Conservation (phyloP, 2,113 vertebrate species). For the Tachysurus vachellii region DNA sequence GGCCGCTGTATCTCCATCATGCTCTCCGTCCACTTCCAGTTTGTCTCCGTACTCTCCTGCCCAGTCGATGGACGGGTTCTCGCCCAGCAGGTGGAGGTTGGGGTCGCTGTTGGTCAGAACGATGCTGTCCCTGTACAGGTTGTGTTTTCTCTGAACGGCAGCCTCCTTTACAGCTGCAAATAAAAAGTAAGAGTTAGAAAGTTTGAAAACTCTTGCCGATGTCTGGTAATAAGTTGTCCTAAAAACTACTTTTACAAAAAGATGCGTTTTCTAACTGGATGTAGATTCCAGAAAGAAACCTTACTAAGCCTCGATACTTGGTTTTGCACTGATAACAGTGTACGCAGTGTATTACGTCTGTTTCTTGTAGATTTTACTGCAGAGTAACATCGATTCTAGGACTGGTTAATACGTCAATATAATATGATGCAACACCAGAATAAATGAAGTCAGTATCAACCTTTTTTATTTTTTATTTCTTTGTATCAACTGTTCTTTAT, state of each 20-base stretch:
- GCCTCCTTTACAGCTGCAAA: slow-evolving; percentile 91
- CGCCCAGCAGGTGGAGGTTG: slow-evolving; percentile 86
- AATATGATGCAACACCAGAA: background rate
- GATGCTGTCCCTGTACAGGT: slow-evolving; percentile 93
- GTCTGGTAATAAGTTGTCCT: too few species aligned
- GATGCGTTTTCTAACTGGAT: background rate
- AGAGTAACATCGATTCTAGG: background rate
- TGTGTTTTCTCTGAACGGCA: slow-evolving; percentile 90
- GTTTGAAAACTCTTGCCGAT: background rate
- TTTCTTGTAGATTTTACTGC: background rate
- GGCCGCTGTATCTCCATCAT: background rate
- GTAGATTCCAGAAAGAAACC: background rate
- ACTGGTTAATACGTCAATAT: background rate
- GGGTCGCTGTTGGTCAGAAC: slow-evolving; percentile 92
- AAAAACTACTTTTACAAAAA: background rate
- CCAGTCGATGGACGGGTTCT: slow-evolving; percentile 85
- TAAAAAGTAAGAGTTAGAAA: background rate
- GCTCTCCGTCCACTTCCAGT: slow-evolving; percentile 44
- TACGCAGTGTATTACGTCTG: background rate
- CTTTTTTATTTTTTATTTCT: background rate
- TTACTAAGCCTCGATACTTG: background rate
- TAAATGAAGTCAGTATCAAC: background rate
- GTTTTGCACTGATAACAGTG: background rate
- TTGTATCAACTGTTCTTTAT: background rate
- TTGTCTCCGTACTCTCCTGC: slow-evolving; percentile 59